Evolutionary conservation across 2,113 vertebrate species (phyloP).

Genomic region (Charadrius vociferus): DNA sequence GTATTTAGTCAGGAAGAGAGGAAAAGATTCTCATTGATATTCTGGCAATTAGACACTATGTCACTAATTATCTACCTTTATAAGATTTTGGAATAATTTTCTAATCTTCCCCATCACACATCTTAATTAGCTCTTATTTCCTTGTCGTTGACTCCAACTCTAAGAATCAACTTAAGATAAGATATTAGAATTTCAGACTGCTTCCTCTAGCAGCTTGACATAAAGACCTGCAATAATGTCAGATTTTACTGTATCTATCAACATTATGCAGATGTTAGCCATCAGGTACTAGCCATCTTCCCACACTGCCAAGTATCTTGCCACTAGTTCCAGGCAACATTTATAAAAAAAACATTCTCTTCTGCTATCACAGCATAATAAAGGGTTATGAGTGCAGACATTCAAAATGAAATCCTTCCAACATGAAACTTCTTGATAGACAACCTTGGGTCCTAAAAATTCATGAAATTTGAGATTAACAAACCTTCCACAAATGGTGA

Average conservation of each 20-base stretch:
- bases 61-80: neutral
- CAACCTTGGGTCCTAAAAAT: neutral
- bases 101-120: neutral
- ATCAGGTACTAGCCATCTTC: neutral
- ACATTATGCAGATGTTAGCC: neutral
- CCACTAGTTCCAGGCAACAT: neutral
- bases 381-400: neutral
- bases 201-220: neutral
- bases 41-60: neutral
- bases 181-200: neutral
- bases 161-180: neutral
- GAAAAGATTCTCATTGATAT: neutral
- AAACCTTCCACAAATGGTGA: neutral
- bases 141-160: neutral
- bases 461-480: neutral
- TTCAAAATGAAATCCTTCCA: neutral
- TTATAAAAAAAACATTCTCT: neutral
- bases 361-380: neutral
- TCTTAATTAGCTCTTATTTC: neutral
- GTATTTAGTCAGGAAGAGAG: neutral
- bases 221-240: neutral
- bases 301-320: neutral
- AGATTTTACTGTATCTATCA: neutral
- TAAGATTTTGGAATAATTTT: neutral
- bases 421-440: neutral